Percentiles rank a stretch among this genome's conserved stretches.
Conservation (phyloP, 2,888 invertebrate species). For the Cephus spinipes region DNA sequence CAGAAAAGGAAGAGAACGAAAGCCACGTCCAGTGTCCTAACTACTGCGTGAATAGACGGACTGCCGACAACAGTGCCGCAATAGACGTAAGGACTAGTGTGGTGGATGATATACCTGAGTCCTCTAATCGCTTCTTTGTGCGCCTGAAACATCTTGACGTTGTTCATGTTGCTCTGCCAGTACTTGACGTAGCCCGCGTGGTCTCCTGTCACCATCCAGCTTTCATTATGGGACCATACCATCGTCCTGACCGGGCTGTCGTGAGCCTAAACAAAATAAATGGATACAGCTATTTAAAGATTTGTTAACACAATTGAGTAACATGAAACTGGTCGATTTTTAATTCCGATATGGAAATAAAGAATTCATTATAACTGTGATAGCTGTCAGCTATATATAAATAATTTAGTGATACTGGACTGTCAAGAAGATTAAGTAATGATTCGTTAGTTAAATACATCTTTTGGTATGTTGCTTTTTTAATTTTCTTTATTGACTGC, state of each 20-base stretch:
- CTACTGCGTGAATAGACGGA: constrained; percentile 46
- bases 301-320: not conserved
- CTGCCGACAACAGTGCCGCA: constrained; percentile 53
- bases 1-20: constrained; percentile 47
- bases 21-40: constrained; percentile 40
- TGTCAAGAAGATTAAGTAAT: not conserved
- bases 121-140: constrained; percentile 99
- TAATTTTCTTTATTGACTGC: not conserved
- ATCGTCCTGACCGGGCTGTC: constrained; percentile 99
- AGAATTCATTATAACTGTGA: not conserved
- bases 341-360: not conserved
- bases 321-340: not conserved
- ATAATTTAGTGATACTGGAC: not conserved
- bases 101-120: constrained; percentile 82
- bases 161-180: constrained; percentile 99
- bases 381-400: too few relatives aligned
- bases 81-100: constrained; percentile 64
- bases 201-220: constrained; percentile 99
- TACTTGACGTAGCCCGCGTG: constrained; percentile 99
- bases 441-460: not conserved
- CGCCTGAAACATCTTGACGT: constrained; percentile 99
- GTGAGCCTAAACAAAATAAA: constrained; percentile 81
- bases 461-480: not conserved
- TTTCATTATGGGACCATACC: constrained; percentile 99
- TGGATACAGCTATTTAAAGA: constrained; percentile 3